Evolutionary conservation across 2,888 invertebrate species (phyloP).

Genomic region (Drosophila sordidapex): DNA sequence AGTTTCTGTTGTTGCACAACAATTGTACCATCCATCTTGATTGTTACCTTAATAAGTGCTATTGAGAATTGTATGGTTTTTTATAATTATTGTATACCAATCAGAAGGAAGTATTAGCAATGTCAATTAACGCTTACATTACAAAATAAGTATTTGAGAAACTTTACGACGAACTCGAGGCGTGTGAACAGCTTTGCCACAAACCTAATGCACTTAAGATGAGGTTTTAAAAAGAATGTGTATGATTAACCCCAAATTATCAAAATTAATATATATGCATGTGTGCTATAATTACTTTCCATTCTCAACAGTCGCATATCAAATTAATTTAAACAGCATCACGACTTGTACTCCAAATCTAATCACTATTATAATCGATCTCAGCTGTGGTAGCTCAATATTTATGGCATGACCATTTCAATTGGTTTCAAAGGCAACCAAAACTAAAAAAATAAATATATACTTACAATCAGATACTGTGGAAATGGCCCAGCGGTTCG

Average conservation of each 20-base stretch:
- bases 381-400: conserved; percentile 9
- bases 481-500: conserved; percentile 31
- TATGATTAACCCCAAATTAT: conserved; percentile 8
- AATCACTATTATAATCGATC: conserved; percentile 15
- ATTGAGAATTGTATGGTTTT: not conserved
- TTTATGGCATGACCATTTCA: conserved; percentile 20
- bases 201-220: conserved; percentile 1
- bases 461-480: conserved; percentile 15
- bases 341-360: conserved; percentile 20
- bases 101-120: not conserved
- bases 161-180: not conserved
- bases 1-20: not conserved
- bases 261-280: conserved; percentile 3
- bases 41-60: not conserved
- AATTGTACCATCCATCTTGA: not conserved
- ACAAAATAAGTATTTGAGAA: not conserved
- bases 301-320: conserved; percentile 26
- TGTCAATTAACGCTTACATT: not conserved
- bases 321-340: conserved; percentile 18
- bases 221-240: conserved; percentile 17
- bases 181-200: conserved; percentile 5
- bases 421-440: conserved; percentile 2
- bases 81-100: not conserved
- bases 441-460: not conserved
- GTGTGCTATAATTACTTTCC: not conserved